A percentile compares a stretch with the other conserved stretches of the same genome.
Evolutionary conservation across 2,888 invertebrate species (phyloP).

Genomic region (Clanis bilineata): DNA sequence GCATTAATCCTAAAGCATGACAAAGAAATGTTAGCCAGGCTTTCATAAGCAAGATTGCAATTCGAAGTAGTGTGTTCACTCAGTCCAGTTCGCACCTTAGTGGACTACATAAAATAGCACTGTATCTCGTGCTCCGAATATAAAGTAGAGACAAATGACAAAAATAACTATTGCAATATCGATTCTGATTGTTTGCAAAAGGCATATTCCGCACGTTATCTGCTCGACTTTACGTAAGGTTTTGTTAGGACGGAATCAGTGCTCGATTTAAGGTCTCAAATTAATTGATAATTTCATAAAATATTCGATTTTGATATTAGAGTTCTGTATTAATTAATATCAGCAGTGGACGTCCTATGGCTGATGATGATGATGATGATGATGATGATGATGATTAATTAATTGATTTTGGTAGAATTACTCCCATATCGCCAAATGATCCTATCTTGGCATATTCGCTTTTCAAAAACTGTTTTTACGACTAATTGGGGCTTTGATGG

Average conservation of each 20-base stretch:
- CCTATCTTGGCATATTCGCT: too few relatives aligned
- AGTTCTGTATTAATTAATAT: too few relatives aligned
- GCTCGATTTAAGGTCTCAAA: background rate
- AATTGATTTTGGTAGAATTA: too few relatives aligned
- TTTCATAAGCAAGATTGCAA: background rate
- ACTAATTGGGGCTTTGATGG: too few relatives aligned
- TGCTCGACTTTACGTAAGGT: constrained; percentile 26
- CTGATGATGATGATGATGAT: too few relatives aligned
- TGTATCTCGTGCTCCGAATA: constrained; percentile 10
- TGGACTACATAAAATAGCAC: constrained; percentile 1
- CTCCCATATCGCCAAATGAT: too few relatives aligned
- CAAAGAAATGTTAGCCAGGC: background rate
- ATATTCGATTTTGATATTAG: too few relatives aligned
- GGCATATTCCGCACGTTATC: constrained; percentile 38
- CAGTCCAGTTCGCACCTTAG: background rate
- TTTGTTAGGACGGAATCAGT: background rate
- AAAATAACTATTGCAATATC: constrained; percentile 28
- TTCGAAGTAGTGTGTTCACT: background rate
- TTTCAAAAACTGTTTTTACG: too few relatives aligned
- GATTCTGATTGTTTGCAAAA: constrained; percentile 39
- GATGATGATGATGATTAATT: too few relatives aligned
- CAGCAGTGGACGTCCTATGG: too few relatives aligned
- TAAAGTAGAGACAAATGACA: constrained; percentile 16
- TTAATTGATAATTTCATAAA: too few relatives aligned
- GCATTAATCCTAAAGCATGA: background rate